phyloP scores from a whole-genome alignment of 2,797 vertebrate genomes.

The Sebastes elongatus region DNA sequence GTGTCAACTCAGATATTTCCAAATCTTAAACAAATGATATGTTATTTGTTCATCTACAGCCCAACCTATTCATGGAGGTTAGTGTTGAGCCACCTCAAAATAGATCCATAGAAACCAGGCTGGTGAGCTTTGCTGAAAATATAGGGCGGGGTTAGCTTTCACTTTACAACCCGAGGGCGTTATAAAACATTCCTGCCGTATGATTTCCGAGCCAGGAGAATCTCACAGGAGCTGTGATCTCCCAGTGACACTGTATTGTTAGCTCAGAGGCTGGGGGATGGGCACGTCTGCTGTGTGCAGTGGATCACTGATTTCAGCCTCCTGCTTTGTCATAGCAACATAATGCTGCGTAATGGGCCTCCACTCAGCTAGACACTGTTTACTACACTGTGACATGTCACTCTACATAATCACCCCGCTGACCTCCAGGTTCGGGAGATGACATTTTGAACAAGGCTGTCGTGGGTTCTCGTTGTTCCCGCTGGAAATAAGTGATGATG shows the following conservation, averaged over 20 bases:
- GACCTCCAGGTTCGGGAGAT: constrained; percentile 35
- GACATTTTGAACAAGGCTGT: background rate
- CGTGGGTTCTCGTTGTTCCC: background rate
- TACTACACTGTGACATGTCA: constrained; percentile 39
- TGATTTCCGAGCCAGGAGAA: constrained; percentile 28
- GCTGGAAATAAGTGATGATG: background rate
- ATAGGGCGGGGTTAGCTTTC: constrained; percentile 1
- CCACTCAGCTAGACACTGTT: constrained; percentile 44
- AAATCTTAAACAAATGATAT: background rate
- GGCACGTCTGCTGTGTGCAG: constrained; percentile 41
- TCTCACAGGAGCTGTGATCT: constrained; percentile 39
- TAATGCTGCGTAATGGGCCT: constrained; percentile 67
- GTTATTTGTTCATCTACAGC: background rate
- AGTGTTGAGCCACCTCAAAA: background rate
- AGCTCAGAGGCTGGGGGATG: constrained; percentile 48
- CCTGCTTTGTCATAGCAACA: constrained; percentile 71
- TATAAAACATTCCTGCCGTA: constrained; percentile 30
- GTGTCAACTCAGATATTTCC: background rate
- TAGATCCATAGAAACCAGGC: background rate
- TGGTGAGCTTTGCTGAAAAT: background rate
- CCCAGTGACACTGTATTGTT: constrained; percentile 52
- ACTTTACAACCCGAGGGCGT: constrained; percentile 2
- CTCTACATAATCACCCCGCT: constrained; percentile 35
- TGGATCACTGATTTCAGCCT: constrained; percentile 57
- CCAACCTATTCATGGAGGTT: background rate